Base-by-base conservation (phyloP, 2,113 vertebrate species). In the Gallinago media region DNA sequence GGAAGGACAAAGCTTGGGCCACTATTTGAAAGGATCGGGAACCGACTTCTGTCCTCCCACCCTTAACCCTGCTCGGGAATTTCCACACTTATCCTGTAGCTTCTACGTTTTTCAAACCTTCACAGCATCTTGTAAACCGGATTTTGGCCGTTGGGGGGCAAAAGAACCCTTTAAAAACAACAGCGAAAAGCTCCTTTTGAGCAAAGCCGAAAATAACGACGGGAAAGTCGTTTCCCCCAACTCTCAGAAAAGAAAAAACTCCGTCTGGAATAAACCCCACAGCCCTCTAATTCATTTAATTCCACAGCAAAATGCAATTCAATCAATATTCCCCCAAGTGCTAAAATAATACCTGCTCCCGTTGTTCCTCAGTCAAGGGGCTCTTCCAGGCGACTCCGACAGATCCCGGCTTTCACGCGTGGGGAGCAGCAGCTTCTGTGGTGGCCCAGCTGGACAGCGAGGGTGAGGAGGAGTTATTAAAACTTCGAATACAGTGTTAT, bases 301-400 rank as follows among this genome's bases (percentile, higher is more conserved):
- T 71, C 49, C 34, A 46, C 26, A 9, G 50, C 31, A 66, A 74
- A 84, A 58, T 8, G 14, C 11, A n/a, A 75, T 29, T 47, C 34
- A 6, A 18, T 15, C 25, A n/a, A 15, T 42, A 40, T 12, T 78
- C 13, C 61, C 46, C 32, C 1, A 73, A 86, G 26, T 3, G 13
- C 29, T 47, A 19, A 14, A 75, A 14, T 18, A 58, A 29, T 96
- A 97, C 96, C 95, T 94, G 94, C 25, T 71, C 36, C 42, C 8
- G 40, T 9, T 8, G 56, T 54, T 34, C 66, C 62, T 82, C 23
- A 52, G 34, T 17, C n/a, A 44, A 74, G 49, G n/a, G 77, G 61
- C 50, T 11, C 52, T 75, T 3, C 34, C 2, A 3, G 26, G 26
- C 5, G 34, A 25, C 76, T 54, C 44, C 3, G 47, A 4, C 68